Percentiles rank a stretch among this genome's conserved stretches.
Conservation (phyloP, 2,888 invertebrate species). For the Pseudolycoriella hygida region DNA sequence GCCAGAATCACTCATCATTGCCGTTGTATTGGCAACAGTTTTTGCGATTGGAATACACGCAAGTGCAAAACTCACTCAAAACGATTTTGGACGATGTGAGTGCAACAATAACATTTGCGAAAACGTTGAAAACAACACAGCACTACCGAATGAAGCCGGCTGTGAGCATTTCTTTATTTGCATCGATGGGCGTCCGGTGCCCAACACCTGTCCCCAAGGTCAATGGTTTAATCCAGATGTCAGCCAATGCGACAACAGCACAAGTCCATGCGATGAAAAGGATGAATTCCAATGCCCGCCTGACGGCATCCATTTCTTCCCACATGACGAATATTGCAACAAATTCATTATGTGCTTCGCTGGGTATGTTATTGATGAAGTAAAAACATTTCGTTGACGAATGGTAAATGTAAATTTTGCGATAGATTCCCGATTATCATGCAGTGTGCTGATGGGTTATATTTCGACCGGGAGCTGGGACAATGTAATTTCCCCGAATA, state of each 20-base stretch:
- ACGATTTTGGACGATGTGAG: not conserved
- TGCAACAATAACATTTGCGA: not conserved
- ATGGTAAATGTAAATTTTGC: too few relatives aligned
- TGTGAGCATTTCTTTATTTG: conserved; percentile 2
- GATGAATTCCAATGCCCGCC: too few relatives aligned
- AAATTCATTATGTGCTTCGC: not conserved
- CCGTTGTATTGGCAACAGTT: not conserved
- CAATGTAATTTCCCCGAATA: not conserved
- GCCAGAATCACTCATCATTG: too few relatives aligned
- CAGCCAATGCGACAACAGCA: too few relatives aligned
- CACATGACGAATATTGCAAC: not conserved
- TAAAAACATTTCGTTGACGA: too few relatives aligned
- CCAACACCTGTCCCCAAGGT: conserved; percentile 1
- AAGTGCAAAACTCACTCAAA: not conserved
- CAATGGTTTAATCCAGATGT: conserved; percentile 1
- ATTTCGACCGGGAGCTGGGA: not conserved
- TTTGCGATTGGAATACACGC: not conserved
- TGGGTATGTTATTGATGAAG: not conserved
- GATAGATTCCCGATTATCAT: not conserved
- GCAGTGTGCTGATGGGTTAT: not conserved
- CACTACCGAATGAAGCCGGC: not conserved
- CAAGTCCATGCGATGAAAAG: too few relatives aligned
- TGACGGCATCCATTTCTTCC: not conserved
- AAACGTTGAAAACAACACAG: not conserved
- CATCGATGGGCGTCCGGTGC: not conserved